Evolutionary conservation across 2,888 invertebrate species (phyloP).

Genomic region (Pammene aurita): DNA sequence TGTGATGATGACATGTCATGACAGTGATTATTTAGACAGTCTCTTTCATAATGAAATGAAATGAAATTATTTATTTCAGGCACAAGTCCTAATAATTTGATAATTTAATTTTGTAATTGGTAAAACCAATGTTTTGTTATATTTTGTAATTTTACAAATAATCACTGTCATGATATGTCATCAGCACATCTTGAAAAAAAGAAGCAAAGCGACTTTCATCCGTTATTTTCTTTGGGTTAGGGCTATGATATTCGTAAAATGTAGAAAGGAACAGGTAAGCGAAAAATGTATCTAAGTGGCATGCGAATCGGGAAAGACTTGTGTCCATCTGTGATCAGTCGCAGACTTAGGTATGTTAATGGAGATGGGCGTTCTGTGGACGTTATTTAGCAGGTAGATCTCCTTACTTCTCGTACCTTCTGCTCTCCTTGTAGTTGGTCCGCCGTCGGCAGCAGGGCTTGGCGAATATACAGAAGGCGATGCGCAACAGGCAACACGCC

Average conservation of each 20-base stretch:
- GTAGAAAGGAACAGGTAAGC: background rate
- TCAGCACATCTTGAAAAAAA: too few species aligned
- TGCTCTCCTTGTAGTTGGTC: slow-evolving; percentile 85
- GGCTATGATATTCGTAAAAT: background rate
- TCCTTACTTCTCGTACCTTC: slow-evolving; percentile 62
- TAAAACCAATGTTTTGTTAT: too few species aligned
- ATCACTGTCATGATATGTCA: too few species aligned
- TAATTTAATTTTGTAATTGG: too few species aligned
- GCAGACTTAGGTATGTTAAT: background rate
- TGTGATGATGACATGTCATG: too few species aligned
- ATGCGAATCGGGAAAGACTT: background rate
- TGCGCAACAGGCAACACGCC: slow-evolving; percentile 91
- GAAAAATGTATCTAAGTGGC: background rate
- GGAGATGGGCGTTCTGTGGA: background rate
- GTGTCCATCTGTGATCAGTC: background rate
- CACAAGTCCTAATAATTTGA: too few species aligned
- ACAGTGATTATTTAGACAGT: too few species aligned
- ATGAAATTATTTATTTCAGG: too few species aligned
- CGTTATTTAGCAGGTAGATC: background rate
- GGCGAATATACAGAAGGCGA: slow-evolving; percentile 92
- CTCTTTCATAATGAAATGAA: too few species aligned
- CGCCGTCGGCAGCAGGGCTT: slow-evolving; percentile 88
- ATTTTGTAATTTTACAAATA: too few species aligned
- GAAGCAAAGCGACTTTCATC: too few species aligned
- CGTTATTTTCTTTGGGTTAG: background rate